Conservation (phyloP, 2,797 vertebrate genomes). For the Avahi laniger region DNA sequence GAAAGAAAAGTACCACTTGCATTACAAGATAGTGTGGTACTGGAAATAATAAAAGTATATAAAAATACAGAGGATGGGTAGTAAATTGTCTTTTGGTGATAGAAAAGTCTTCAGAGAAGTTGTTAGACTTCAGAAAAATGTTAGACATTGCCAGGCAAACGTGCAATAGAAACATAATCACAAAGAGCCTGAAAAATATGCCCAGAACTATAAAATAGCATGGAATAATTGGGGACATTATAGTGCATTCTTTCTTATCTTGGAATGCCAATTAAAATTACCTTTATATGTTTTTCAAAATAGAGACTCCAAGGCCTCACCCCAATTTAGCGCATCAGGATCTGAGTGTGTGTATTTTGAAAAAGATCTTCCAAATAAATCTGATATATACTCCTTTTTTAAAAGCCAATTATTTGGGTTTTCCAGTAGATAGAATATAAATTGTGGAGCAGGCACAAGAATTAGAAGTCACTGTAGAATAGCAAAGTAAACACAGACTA, state of each 20-base stretch:
- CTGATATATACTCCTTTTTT: not conserved
- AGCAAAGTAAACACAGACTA: conserved; percentile 10
- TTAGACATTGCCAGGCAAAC: not conserved
- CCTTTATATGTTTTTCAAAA: not conserved
- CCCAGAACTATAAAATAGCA: not conserved
- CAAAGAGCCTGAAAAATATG: not conserved
- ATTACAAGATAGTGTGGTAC: not conserved
- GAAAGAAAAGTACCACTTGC: not conserved
- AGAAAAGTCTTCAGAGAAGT: not conserved
- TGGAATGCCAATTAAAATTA: not conserved
- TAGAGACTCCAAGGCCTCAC: not conserved
- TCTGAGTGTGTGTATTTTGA: not conserved
- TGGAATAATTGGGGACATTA: not conserved
- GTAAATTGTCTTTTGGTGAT: not conserved
- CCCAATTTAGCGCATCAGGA: not conserved
- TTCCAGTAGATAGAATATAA: not conserved
- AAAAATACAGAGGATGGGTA: not conserved
- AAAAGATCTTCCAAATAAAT: not conserved
- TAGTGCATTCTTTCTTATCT: not conserved
- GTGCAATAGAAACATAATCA: not conserved
- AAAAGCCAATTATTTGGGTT: not conserved
- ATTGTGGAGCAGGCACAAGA: not conserved
- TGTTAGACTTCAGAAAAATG: not conserved
- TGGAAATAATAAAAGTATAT: not conserved
- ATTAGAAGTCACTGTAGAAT: not conserved